phyloP scores from a whole-genome alignment of 1,140 invertebrate genomes.

The Heliconius hewitsoni region DNA sequence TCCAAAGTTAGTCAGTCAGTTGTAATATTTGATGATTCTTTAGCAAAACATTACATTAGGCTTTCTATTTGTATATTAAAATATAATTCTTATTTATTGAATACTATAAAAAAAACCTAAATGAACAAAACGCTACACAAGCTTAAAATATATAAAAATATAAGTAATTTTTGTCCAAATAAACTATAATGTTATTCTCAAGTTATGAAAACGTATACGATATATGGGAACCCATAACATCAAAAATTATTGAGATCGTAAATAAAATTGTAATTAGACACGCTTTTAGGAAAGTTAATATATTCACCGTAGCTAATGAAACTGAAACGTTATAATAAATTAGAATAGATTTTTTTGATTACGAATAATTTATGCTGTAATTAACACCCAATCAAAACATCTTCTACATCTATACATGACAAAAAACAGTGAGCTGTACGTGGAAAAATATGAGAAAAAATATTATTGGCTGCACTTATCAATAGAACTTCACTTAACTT shows the following conservation, averaged over 20 bases:
- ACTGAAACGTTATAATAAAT: constrained; percentile 25
- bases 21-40: too few relatives aligned
- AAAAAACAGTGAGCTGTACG: too few relatives aligned
- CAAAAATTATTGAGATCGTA: constrained; percentile 47
- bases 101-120: too few relatives aligned
- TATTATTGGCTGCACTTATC: too few relatives aligned
- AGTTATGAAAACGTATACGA: not conserved
- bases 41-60: too few relatives aligned
- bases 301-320: constrained; percentile 41
- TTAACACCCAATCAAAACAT: not conserved
- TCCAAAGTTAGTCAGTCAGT: too few relatives aligned
- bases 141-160: not conserved
- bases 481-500: too few relatives aligned
- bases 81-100: too few relatives aligned
- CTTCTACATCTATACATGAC: not conserved
- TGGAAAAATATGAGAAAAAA: too few relatives aligned
- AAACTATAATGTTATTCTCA: not conserved
- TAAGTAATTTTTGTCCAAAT: not conserved
- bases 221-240: constrained; percentile 27
- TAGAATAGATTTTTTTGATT: constrained; percentile 7
- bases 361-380: constrained; percentile 5
- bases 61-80: too few relatives aligned
- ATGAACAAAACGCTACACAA: too few relatives aligned
- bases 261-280: constrained; percentile 44
- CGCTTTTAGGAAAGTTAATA: constrained; percentile 43